Base-by-base conservation (phyloP, 2,113 vertebrate species). In the Vulpes ferrilata region DNA sequence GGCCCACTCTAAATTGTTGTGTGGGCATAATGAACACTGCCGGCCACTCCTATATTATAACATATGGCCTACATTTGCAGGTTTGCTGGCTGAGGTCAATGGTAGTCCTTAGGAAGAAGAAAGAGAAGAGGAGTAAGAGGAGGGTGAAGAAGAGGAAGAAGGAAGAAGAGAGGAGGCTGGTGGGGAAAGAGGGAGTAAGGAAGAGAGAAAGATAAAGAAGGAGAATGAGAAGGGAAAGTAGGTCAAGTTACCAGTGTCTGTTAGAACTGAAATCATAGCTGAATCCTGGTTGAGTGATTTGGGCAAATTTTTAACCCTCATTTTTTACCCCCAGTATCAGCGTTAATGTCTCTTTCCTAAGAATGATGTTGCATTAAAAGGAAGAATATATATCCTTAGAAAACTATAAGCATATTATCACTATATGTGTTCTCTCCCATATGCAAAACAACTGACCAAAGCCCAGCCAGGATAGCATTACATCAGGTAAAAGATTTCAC, bases 371-470 rank as follows among this genome's bases (percentile, higher is more conserved):
- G 16, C 16, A 48, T 43, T 65, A 43, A 74, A 76, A 76, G 30
- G 35, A 3, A 78, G 53, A 78, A 48, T 7, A 15, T 30, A 25
- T 13, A 48, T n/a, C 16, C 16, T 64, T 78, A 85, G 71, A 51
- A 79, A 91, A 27, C 5, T 89, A 4, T 43, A 84, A 55, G 32
- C 57, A 43, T 53, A 9, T 51, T 74, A 27, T 62, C 23, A 73
- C 62, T 60, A 73, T 19, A 87, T 5, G 71, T 17, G 8, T 83
- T 89, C 20, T 76, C 3, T 53, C 11, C 19, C 51, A 35, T 48
- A 65, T 48, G 13, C 79, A 86, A 96, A 84, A 88, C 43, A 89
- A 95, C 27, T 67, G 4, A 59, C 32, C 30, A 64, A 73, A 87
- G 32, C 71, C 67, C 15, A 65, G 59, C 57, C 57, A 82, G 23